Evolutionary conservation across 2,113 vertebrate genomes (phyloP), one percentile per base, ranked within the genome.

Genomic region (Chamaetylas fuelleborni): DNA sequence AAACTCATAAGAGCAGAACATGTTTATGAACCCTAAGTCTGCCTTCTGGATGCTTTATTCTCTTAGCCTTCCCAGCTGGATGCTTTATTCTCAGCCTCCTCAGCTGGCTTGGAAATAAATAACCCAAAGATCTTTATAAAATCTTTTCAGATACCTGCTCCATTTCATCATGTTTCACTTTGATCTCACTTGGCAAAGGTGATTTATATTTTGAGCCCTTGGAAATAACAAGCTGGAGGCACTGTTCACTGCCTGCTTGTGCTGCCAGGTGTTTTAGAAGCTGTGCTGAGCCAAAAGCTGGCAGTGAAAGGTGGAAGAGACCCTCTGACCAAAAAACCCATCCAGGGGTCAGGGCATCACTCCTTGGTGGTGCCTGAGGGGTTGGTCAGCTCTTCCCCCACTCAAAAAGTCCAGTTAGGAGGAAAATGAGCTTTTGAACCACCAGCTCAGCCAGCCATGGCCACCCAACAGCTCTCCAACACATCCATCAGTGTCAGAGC

Each of bases 361-460:
- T 60, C 11, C 43, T 23, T 15, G 9, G 40, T 42, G 40, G 12
- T 40, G 40, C 40, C 40, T 42, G 40, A 42, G 40, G 40, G 40
- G 40, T 6, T 42, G 40, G 12, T 40, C 40, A 40, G 5, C 18
- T 31, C 62, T 36, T 72, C 22, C 43, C 36, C 12, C 7, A 5
- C 13, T 36, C 62, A 13, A 12, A 36, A 67, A 51, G 4, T 12
- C 14, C 31, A 26, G 3, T 22, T 31, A 9, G 36, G 36, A 31
- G 22, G 17, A 1, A 58, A 58, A 57, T 0, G 1, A 56, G 22
- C 5, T 65, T 82, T 8, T 29, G 28, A 73, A 33, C 11, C 14
- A 17, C 23, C 4, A 0, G 14, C 20, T 51, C 66, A 42, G 15
- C 4, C 17, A 47, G 12, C 10, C 20, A 13, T 0, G 4, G 16